These are phyloP conservation scores for Amitus sp. DNA, from an alignment of 2,888 invertebrate genomes.

Conservation along the genomic window DNA sequence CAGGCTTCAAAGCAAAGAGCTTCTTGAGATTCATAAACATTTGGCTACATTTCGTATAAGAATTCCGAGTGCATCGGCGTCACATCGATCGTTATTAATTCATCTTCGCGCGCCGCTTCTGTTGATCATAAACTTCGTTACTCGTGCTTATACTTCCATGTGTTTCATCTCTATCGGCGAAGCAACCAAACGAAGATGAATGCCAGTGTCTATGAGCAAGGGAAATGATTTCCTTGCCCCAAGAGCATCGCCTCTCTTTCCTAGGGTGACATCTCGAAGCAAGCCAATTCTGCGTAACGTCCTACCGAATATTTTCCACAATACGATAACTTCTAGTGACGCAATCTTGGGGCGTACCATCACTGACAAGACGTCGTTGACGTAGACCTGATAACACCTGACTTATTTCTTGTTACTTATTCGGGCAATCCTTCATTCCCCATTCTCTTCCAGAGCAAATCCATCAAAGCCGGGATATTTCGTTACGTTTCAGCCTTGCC, in stretches of 20 bases:
- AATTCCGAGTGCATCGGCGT: no score
- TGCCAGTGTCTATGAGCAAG: conserved; percentile 3
- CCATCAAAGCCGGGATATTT: conserved; percentile 22
- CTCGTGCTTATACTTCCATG: no score
- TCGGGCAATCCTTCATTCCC: neutral
- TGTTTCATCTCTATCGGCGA: no score
- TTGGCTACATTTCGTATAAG: no score
- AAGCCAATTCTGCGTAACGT: conserved; percentile 44
- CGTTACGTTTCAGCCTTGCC: conserved; percentile 11
- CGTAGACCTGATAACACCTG: conserved; percentile 16
- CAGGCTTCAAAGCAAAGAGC: neutral
- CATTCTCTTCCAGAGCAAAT: conserved; percentile 16
- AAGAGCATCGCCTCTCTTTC: conserved; percentile 35
- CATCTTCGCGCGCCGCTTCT: neutral
- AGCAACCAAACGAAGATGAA: no score
- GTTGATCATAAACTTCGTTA: no score
- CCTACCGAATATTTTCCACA: conserved; percentile 45
- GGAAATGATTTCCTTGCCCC: conserved; percentile 26
- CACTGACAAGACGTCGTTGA: conserved; percentile 19
- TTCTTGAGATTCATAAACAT: neutral
- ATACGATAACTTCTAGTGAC: conserved; percentile 14
- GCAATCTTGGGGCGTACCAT: conserved; percentile 9
- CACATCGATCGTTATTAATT: no score
- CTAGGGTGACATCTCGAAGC: conserved; percentile 38
- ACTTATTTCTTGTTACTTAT: conserved; percentile 11